Evolutionary conservation across 2,797 vertebrate species (phyloP).

Genomic region (Cygnus olor): DNA sequence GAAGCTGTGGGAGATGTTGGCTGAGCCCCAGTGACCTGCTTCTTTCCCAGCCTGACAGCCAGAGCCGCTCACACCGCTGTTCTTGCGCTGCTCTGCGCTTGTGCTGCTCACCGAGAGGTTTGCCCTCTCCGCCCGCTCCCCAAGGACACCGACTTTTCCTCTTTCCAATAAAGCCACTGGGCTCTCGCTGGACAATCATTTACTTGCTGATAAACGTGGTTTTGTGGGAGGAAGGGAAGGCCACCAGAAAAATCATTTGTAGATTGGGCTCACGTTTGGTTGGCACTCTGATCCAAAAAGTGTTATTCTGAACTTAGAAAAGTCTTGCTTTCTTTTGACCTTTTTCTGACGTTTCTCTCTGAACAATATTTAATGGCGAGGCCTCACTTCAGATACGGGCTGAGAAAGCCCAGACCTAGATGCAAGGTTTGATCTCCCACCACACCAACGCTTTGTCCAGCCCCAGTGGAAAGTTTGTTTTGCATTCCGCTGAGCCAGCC

Average conservation of each 20-base stretch:
- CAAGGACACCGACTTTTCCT: constrained; percentile 14
- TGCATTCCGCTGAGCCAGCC: neutral
- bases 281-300: neutral
- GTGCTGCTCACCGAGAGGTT: neutral
- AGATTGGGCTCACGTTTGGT: neutral
- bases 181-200: constrained; percentile 51
- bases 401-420: neutral
- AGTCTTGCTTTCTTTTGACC: neutral
- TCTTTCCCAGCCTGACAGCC: neutral
- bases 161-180: neutral
- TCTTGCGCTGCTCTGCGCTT: rapidly evolving
- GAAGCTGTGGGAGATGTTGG: neutral
- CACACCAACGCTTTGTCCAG: neutral
- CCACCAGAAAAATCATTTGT: neutral
- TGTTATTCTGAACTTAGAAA: neutral
- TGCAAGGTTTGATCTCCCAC: neutral
- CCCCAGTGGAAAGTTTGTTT: neutral
- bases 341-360: neutral
- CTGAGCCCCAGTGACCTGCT: neutral
- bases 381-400: neutral
- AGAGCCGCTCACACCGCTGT: neutral
- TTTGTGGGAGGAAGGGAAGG: neutral
- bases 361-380: neutral
- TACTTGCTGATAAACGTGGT: neutral
- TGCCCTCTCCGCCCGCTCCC: neutral